Evolutionary conservation across 2,797 vertebrate genomes (phyloP), one percentile per base, ranked within the genome.

Genomic region (Poecilia velifera): DNA sequence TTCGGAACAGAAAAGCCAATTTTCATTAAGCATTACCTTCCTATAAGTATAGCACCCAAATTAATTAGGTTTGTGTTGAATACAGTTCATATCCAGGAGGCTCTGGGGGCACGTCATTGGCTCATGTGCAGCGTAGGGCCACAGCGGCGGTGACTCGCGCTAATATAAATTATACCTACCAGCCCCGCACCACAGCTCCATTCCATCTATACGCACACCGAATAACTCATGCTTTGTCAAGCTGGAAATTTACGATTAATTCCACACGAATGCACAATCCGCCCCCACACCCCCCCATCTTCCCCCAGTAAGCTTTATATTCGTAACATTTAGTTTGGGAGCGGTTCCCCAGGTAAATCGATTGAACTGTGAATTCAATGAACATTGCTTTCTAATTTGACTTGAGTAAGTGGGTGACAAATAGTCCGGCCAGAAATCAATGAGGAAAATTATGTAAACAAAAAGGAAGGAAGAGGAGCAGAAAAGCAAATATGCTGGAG

Each of bases 321-420:
- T 93, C 90, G 94, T 95, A 91, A 94, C 80, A 28, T 88, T 93
- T 92, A 86, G 88, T 93, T 94, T 86, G 88, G 82, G 87, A 94
- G 84, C 82, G 78, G 62, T 45, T 46, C 68, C 76, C 76, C 55
- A 14, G 28, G 14, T 84, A 90, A 90, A 95, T 95, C 91, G 88
- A 95, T 93, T 90, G 84, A 90, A 90, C 88, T 93, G 92, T 91
- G 90, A 86, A 86, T 92, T 90, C 86, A 49, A 86, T 28, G 28
- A 93, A 91, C 91, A 84, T 76, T 78, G 80, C 88, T 90, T 90
- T 91, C 90, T 93, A 91, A 95, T 95, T 93, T 93, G 89, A 94
- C 92, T 92, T 90, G 92, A 94, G 92, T 95, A 95, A 95, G 91
- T 94, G 94, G 93, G 89, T 94, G 92, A 95, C 93, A 95, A 95